Conservation (phyloP, 2,797 vertebrate genomes). For the Gallinago stenura region DNA sequence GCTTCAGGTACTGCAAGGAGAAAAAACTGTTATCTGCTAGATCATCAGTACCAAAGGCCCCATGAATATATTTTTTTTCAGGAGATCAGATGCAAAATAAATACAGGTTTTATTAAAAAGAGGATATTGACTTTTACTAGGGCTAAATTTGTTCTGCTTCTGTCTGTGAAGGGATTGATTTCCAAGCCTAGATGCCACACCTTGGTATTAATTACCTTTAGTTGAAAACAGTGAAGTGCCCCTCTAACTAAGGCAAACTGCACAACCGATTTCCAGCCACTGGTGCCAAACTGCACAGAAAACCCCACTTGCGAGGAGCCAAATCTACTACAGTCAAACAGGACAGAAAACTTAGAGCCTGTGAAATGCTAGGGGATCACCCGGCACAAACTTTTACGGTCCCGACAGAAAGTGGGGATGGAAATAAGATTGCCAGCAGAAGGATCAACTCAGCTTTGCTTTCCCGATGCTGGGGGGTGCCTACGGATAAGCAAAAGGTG, state of each 20-base stretch:
- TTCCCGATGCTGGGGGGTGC: background rate
- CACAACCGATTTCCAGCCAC: background rate
- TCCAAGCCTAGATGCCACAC: background rate
- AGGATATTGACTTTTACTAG: background rate
- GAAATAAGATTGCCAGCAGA: background rate
- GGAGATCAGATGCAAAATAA: background rate
- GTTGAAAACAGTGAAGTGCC: background rate
- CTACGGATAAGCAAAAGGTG: background rate
- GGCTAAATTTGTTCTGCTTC: background rate
- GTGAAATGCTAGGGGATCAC: background rate
- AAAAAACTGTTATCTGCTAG: background rate
- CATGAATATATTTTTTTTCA: background rate
- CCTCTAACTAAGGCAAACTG: background rate
- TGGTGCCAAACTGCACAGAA: fast-evolving
- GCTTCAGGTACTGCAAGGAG: background rate
- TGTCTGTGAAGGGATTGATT: background rate
- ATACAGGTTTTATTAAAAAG: background rate
- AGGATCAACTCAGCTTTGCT: background rate
- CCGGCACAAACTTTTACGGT: background rate
- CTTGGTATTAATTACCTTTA: background rate
- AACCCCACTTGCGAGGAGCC: background rate
- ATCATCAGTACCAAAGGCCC: background rate
- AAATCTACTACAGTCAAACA: background rate
- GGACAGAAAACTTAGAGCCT: background rate
- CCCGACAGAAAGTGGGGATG: background rate